Conservation (phyloP, 2,888 invertebrate species). For the Latrodectus hesperus region DNA sequence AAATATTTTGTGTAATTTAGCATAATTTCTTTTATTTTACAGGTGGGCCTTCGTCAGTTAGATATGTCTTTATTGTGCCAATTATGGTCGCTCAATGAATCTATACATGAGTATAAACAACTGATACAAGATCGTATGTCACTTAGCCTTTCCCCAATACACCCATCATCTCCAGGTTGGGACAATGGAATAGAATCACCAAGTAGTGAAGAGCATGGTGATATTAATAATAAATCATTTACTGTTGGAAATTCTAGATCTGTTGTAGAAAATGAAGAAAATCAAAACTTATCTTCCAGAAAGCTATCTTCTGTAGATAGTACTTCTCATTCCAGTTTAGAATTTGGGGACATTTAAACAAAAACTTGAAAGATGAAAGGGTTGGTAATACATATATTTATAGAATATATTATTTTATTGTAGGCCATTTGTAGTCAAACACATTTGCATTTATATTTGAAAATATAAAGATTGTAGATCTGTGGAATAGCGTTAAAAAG, state of each 20-base stretch:
- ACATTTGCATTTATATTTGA: no score
- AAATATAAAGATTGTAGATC: no score
- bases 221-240: conserved; percentile 49
- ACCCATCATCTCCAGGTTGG: conserved; percentile 68
- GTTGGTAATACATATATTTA: not conserved
- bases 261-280: conserved; percentile 11
- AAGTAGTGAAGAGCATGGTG: conserved; percentile 64
- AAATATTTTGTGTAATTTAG: not conserved
- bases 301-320: conserved; percentile 59
- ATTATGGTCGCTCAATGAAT: conserved; percentile 92
- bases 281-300: conserved; percentile 14
- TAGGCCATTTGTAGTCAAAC: no score
- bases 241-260: conserved; percentile 22
- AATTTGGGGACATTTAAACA: conserved; percentile 64
- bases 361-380: not conserved
- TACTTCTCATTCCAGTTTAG: conserved; percentile 68
- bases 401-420: not conserved
- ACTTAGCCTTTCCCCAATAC: conserved; percentile 59
- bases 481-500: no score
- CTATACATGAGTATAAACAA: conserved; percentile 90
- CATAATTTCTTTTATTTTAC: conserved; percentile 73
- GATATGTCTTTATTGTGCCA: conserved; percentile 92
- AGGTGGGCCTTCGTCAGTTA: conserved; percentile 91
- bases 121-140: conserved; percentile 74
- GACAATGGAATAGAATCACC: conserved; percentile 66